Percentiles rank a stretch among this genome's conserved stretches.
These are phyloP conservation scores for Cololabis saira DNA, from an alignment of 2,113 vertebrate species.

Conservation along the genomic window DNA sequence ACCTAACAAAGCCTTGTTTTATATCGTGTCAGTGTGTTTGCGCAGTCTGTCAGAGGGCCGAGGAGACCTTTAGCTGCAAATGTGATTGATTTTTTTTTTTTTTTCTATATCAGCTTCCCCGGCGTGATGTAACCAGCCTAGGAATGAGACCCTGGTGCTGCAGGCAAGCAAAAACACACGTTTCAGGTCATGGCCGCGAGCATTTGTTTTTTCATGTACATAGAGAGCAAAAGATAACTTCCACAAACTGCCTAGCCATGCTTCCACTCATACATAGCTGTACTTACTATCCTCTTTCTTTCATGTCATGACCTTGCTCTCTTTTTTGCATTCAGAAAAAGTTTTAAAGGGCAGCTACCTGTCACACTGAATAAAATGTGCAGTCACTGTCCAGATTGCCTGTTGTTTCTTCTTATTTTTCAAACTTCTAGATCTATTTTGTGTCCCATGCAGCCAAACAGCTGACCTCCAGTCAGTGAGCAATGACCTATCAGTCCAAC, in stretches of 20 bases:
- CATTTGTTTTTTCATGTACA: slow-evolving; percentile 42
- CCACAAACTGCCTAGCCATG: slow-evolving; percentile 44
- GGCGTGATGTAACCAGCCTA: slow-evolving; percentile 19
- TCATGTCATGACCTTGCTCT: slow-evolving; percentile 42
- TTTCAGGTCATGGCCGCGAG: slow-evolving; percentile 24
- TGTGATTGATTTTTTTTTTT: too few species aligned
- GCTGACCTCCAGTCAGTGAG: slow-evolving; percentile 9
- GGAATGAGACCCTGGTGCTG: slow-evolving; percentile 52
- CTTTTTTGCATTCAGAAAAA: slow-evolving; percentile 62
- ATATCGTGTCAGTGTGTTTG: slow-evolving; percentile 57
- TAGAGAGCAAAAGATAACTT: slow-evolving; percentile 49
- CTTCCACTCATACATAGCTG: slow-evolving; percentile 47
- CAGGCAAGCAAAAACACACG: slow-evolving; percentile 18
- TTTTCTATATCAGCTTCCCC: slow-evolving; percentile 4
- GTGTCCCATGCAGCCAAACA: slow-evolving; percentile 8
- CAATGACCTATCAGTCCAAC: slow-evolving; percentile 12
- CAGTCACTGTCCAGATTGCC: slow-evolving; percentile 62
- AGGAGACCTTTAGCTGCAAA: not conserved
- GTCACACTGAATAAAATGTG: slow-evolving; percentile 82
- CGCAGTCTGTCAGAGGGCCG: slow-evolving; percentile 38
- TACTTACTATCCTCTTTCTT: slow-evolving; percentile 27
- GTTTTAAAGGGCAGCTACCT: slow-evolving; percentile 78
- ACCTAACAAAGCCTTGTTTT: slow-evolving; percentile 72
- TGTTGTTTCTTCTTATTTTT: slow-evolving; percentile 13
- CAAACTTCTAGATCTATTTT: not conserved